Evolutionary conservation across 1,140 invertebrate species (phyloP), one percentile per base, ranked within the genome.

Genomic region (Paralvinella palmiformis): DNA sequence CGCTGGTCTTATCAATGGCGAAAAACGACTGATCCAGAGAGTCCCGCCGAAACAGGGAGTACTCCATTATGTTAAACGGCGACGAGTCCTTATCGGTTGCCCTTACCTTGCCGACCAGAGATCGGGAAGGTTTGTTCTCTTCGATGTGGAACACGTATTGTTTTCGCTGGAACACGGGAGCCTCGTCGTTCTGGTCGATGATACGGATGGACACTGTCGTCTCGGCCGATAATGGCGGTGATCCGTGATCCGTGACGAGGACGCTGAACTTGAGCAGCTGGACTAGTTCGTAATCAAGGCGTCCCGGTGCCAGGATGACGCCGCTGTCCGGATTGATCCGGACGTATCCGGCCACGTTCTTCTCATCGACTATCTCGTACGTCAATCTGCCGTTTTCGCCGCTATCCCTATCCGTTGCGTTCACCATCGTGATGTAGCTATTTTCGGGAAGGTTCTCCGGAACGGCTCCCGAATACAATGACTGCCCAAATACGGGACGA

Each of bases 121-220:
- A 90, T 2, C 91, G 92, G 22, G 88, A 81, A 0, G 91, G 91
- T 6, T 89, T 87, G 3, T 92, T 80, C 78, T 96, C 93, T 68
- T 45, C 10, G 24, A 50, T 29, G 5, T 17, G 89, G 90, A 15
- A 96, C 37, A n/a, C 17, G 75, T 92, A 93, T 3, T 88, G 84
- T 13, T 89, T 86, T 57, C 85, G 84, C 0, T 88, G 89, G 73
- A 93, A 94, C 69, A 88, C 87, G 0, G 90, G 89, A 32, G 85
- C 85, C 36, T 90, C 78, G 77, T 91, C 89, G 68, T 91, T 89
- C 64, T 87, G 88, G 72, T 91, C 89, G 78, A 75, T 69, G 6
- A 97, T 91, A 10, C 89, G 92, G 37, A 97, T 91, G 76, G 94
- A 91, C 15, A 98, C 94, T 45, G 86, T 89, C 83, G 97, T 89